Evolutionary conservation across 2,113 vertebrate genomes (phyloP).

Genomic region (Pedetes capensis): DNA sequence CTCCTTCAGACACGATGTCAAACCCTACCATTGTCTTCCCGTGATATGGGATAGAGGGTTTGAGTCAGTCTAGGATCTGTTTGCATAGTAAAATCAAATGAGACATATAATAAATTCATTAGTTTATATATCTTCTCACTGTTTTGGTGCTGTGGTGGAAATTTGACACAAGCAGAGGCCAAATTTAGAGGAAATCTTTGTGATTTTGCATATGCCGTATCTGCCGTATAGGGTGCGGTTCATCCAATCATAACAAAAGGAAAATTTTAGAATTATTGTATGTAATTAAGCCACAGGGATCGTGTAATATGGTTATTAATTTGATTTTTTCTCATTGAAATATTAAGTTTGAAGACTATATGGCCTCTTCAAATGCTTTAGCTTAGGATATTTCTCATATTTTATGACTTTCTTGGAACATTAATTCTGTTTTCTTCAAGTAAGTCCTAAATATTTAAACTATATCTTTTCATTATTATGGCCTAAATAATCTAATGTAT

Average conservation of each 20-base stretch:
- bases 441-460: conserved; percentile 34
- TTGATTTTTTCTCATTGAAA: conserved; percentile 39
- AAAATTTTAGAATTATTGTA: conserved; percentile 53
- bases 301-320: background rate
- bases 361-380: conserved; percentile 44
- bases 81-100: background rate
- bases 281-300: background rate
- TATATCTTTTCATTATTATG: background rate
- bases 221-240: conserved; percentile 54
- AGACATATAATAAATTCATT: background rate
- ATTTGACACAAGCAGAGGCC: background rate
- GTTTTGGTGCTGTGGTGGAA: background rate
- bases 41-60: conserved; percentile 37
- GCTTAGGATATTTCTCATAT: background rate
- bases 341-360: conserved; percentile 50
- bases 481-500: background rate
- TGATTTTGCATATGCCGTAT: conserved; percentile 35
- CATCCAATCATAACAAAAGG: conserved; percentile 62
- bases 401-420: conserved; percentile 66
- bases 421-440: conserved; percentile 34
- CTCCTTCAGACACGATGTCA: background rate
- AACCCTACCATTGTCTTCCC: conserved; percentile 34
- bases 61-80: conserved; percentile 30
- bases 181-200: conserved; percentile 57
- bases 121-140: conserved; percentile 33